Conservation (phyloP, 2,113 vertebrate genomes). For the Psettodes erumei region DNA sequence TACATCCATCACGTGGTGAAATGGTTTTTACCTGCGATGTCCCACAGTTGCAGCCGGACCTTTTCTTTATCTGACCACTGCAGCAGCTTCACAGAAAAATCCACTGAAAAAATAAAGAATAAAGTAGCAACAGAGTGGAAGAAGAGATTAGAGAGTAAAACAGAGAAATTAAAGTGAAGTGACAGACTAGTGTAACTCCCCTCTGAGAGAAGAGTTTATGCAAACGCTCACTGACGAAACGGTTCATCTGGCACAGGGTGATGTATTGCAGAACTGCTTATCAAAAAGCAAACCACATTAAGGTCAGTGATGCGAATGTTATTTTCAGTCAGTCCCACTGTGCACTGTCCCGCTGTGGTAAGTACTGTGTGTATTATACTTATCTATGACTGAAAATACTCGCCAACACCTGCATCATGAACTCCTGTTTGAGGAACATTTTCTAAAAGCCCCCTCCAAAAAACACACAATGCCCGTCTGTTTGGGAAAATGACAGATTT, state of each 20-base stretch:
- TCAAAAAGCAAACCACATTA: not conserved
- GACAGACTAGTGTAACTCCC: no score
- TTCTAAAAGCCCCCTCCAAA: no score
- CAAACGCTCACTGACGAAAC: no score
- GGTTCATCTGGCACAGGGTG: no score
- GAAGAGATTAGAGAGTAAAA: no score
- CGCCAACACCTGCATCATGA: no score
- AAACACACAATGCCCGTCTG: no score
- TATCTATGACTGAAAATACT: not conserved
- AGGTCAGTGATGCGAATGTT: not conserved
- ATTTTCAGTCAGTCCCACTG: not conserved
- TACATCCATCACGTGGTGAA: not conserved
- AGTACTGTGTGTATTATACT: not conserved
- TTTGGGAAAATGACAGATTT: no score
- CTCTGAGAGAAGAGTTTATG: no score
- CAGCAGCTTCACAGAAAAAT: slow-evolving; percentile 90
- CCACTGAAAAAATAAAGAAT: slow-evolving; percentile 77
- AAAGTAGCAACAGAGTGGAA: not conserved
- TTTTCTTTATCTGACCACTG: slow-evolving; percentile 90
- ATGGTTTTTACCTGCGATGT: slow-evolving; percentile 87
- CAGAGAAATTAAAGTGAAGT: no score
- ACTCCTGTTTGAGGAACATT: no score
- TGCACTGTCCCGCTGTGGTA: not conserved
- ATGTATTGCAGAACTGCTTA: no score
- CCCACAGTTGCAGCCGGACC: slow-evolving; percentile 90